A percentile compares a stretch with the other conserved stretches of the same genome.
phyloP scores from a whole-genome alignment of 2,113 vertebrate genomes.

The Tachuris rubrigastra region DNA sequence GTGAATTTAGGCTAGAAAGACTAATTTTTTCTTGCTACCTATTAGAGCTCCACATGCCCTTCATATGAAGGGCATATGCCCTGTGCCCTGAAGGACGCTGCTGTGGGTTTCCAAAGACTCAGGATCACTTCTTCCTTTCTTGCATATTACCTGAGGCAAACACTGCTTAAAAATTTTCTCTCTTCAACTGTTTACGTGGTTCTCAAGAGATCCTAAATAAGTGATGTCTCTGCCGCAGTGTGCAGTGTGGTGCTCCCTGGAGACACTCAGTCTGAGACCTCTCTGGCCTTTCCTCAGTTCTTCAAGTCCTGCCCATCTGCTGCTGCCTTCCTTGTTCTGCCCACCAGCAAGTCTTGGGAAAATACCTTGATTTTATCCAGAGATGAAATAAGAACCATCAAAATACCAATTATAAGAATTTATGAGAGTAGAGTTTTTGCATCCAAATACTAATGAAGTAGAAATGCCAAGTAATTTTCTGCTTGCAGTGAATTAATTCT shows the following conservation, averaged over 20 bases:
- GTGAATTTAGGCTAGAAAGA: background rate
- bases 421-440: background rate
- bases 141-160: background rate
- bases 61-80: background rate
- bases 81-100: background rate
- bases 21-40: background rate
- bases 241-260: fast-evolving
- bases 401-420: background rate
- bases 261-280: background rate
- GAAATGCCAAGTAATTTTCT: background rate
- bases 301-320: background rate
- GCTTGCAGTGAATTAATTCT: background rate
- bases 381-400: background rate
- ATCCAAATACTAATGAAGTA: background rate
- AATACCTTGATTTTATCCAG: background rate
- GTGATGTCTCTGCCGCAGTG: fast-evolving
- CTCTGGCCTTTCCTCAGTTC: background rate
- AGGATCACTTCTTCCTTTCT: background rate
- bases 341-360: background rate
- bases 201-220: background rate
- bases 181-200: background rate
- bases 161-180: background rate
- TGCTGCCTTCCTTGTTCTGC: background rate
- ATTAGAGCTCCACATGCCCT: background rate
- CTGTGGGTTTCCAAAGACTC: background rate